A percentile compares a stretch with the other conserved stretches of the same genome.
Evolutionary conservation across 1,140 invertebrate species (phyloP).

Genomic region (Agrypnia vestita): DNA sequence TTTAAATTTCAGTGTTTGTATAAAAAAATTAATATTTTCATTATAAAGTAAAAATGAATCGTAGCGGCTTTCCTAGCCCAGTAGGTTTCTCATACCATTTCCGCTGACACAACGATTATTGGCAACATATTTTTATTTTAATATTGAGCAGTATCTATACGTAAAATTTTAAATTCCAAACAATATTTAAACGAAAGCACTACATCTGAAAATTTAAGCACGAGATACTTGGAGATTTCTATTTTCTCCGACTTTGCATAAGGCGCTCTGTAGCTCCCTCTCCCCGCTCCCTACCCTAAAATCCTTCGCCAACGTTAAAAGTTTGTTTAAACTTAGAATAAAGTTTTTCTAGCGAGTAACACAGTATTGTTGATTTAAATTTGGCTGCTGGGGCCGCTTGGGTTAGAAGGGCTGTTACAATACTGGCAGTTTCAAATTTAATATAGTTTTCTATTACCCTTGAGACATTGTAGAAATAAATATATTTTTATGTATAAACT

Average conservation of each 20-base stretch:
- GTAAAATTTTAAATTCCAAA: no score
- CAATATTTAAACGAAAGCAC: no score
- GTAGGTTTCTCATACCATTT: no score
- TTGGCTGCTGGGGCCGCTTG: slow-evolving; percentile 47
- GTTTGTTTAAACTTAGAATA: slow-evolving; percentile 57
- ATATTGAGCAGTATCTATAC: no score
- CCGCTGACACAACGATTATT: no score
- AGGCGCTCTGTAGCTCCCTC: slow-evolving; percentile 25
- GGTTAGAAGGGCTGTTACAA: slow-evolving; percentile 15
- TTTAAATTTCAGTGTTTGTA: no score
- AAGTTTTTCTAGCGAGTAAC: slow-evolving; percentile 54
- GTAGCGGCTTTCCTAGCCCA: no score
- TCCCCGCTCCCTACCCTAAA: slow-evolving; percentile 22
- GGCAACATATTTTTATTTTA: no score
- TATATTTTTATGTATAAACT: no score
- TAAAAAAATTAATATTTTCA: no score
- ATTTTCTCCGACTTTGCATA: slow-evolving; percentile 55
- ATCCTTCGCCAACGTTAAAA: slow-evolving; percentile 45
- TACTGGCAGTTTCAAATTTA: not conserved
- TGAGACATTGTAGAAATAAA: no score
- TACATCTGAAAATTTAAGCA: not conserved
- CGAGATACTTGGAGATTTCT: slow-evolving; percentile 44
- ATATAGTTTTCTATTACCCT: not conserved
- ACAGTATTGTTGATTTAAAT: slow-evolving; percentile 60
- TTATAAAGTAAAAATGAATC: no score